Conservation (phyloP, 2,113 vertebrate species). For the Datnioides undecimradiatus region DNA sequence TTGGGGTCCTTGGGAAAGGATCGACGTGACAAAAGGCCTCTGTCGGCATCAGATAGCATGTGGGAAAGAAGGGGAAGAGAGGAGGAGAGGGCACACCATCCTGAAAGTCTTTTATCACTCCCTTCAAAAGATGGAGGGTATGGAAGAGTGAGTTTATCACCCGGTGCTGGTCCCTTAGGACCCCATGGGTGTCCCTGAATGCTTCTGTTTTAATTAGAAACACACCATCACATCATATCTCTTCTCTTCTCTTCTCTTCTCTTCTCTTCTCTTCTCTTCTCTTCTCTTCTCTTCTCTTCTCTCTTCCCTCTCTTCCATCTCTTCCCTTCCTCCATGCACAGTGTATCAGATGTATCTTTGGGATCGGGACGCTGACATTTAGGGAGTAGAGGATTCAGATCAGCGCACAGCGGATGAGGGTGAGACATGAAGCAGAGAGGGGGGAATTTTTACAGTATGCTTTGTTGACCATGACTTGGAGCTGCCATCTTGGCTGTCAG, state of each 20-base stretch:
- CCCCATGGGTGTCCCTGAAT: constrained; percentile 55
- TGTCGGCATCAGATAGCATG: constrained; percentile 66
- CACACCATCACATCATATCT: constrained; percentile 29
- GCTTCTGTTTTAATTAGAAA: constrained; percentile 75
- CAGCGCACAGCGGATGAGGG: constrained; percentile 3
- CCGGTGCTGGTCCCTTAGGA: constrained; percentile 50
- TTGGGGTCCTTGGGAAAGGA: constrained; percentile 64
- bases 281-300: constrained; percentile 3
- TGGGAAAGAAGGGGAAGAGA: constrained; percentile 28
- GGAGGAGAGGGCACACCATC: constrained; percentile 46
- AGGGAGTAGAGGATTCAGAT: constrained; percentile 18
- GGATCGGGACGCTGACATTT: constrained; percentile 29
- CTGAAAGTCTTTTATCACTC: constrained; percentile 62
- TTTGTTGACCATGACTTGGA: constrained; percentile 39
- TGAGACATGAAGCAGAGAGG: constrained; percentile 1
- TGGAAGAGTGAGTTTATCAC: constrained; percentile 71
- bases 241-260: neutral
- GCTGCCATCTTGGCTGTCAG: constrained; percentile 27
- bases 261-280: constrained; percentile 8
- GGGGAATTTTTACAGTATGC: constrained; percentile 2
- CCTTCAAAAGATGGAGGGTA: constrained; percentile 53
- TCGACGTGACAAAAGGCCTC: constrained; percentile 62
- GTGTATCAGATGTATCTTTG: constrained; percentile 13
- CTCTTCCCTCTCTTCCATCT: neutral
- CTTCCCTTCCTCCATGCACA: constrained; percentile 3